A percentile compares a stretch with the other conserved stretches of the same genome.
phyloP scores from a whole-genome alignment of 2,797 vertebrate genomes.

The Sebastolobus alascanus region DNA sequence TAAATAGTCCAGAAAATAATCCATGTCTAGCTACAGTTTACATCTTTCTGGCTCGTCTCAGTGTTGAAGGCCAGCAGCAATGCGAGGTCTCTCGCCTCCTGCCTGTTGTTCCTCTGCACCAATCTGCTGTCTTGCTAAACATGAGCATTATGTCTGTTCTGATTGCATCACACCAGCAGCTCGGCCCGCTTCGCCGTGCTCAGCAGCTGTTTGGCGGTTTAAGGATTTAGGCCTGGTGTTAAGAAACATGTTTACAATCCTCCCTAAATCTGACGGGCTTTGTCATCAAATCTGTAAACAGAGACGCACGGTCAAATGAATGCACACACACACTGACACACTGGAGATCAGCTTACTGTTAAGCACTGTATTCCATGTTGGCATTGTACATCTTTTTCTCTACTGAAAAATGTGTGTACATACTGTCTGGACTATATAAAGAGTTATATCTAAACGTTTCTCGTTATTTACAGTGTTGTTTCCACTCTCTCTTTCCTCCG shows the following conservation, averaged over 20 bases:
- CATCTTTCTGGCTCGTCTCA: conserved; percentile 29
- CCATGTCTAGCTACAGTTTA: conserved; percentile 18
- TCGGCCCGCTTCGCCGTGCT: conserved; percentile 51
- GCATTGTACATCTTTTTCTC: not conserved
- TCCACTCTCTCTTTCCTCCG: not conserved
- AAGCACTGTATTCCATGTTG: not conserved
- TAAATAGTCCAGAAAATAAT: conserved; percentile 20
- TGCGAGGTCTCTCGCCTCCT: conserved; percentile 24
- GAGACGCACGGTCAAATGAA: conserved; percentile 54
- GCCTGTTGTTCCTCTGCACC: conserved; percentile 55
- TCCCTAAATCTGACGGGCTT: conserved; percentile 74
- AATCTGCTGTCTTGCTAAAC: conserved; percentile 72
- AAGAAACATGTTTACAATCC: conserved; percentile 81
- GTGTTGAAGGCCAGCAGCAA: conserved; percentile 43
- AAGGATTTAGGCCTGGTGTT: conserved; percentile 78
- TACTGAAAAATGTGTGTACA: not conserved
- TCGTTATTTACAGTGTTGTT: not conserved
- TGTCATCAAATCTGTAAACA: conserved; percentile 80
- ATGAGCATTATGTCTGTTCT: conserved; percentile 73
- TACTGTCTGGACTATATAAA: not conserved
- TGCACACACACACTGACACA: conserved; percentile 29
- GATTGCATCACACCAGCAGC: conserved; percentile 72
- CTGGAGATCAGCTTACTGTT: conserved; percentile 30
- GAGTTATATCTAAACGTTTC: not conserved
- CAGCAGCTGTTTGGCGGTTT: conserved; percentile 78